Conservation (phyloP, 2,797 vertebrate species). For the Trematomus bernacchii region DNA sequence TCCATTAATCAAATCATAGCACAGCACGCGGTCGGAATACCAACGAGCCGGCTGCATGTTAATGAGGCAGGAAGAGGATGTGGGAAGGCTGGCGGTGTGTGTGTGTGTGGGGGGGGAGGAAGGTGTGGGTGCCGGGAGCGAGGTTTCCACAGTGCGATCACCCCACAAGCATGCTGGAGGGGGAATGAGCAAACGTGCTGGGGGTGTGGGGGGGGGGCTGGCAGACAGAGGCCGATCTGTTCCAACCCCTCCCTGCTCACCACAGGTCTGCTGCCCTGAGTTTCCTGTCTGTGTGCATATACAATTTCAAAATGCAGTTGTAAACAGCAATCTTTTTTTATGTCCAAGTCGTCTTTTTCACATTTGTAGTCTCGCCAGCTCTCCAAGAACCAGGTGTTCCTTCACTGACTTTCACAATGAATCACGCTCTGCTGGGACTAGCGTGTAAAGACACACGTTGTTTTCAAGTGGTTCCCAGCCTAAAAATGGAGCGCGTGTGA, state of each 20-base stretch:
- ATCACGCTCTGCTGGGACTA: background rate
- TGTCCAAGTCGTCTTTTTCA: background rate
- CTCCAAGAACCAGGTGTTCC: slow-evolving; percentile 21
- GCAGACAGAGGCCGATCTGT: slow-evolving; percentile 57
- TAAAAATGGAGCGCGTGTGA: background rate
- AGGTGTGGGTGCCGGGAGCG: slow-evolving; percentile 24
- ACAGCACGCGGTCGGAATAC: slow-evolving; percentile 56
- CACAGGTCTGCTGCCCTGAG: slow-evolving; percentile 38
- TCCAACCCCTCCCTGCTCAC: slow-evolving; percentile 35
- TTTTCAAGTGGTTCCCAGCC: background rate
- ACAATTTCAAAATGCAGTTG: slow-evolving; percentile 13
- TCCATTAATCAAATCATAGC: slow-evolving; percentile 78
- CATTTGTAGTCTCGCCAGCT: background rate
- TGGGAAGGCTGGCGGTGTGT: slow-evolving; percentile 31
- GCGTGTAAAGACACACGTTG: background rate
- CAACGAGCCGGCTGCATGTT: slow-evolving; percentile 67
- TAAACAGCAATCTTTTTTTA: slow-evolving; percentile 1
- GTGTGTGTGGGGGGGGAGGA: slow-evolving; percentile 20
- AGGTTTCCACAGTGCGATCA: slow-evolving; percentile 36
- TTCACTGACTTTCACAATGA: slow-evolving; percentile 3
- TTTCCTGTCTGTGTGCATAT: slow-evolving; percentile 21
- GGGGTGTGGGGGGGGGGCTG: slow-evolving; percentile 43
- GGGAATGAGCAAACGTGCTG: slow-evolving; percentile 27
- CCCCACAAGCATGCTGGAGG: slow-evolving; percentile 51
- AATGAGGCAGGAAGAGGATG: slow-evolving; percentile 73